Evolutionary conservation across 2,888 invertebrate species (phyloP), one percentile per base, ranked within the genome.

Genomic region (Drosophila cracens): DNA sequence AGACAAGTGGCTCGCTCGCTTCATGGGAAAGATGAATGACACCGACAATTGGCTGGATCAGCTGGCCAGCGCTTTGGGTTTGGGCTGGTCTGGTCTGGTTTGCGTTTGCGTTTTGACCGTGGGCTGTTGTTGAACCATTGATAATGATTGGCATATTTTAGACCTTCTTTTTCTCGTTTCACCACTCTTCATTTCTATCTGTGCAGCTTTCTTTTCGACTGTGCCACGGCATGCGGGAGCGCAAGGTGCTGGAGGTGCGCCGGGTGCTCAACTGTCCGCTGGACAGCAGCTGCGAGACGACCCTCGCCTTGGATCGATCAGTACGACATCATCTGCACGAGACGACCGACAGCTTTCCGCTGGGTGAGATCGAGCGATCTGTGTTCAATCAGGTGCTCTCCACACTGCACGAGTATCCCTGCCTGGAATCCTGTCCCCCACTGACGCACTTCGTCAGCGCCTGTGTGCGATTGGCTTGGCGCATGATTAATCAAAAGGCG

Each of bases 371-470:
- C 5, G 96, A 96, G 91, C 93, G 95, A 60, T 95, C 95, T 72
- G 96, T 96, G 21, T 93, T 95, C 58, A 95, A 94, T 81, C 95
- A 95, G 94, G 96, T 99, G 77, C 96, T 97, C 93, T 96, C 96
- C 79, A 98, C 98, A 0, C 94, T 99, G 25, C 97, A 97, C 91
- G 99, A 99, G 94, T 99, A 98, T 93, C 97, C 98, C 38, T 97
- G 97, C 92, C 94, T 99, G 88, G 96, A 96, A 80, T 94, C 95
- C 1, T 98, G 98, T 92, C 94, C 94, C 1, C 96, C 96, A 34
- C 94, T 99, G 66, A 95, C 96, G 87, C 95, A 96, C 82, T 98
- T 97, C 92, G 96, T 97, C 61, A 94, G 96, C 36, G 96, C 96
- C 48, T 96, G 97, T 72, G 97, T 98, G 49, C 95, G 96, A 70